A percentile compares a stretch with the other conserved stretches of the same genome.
Conservation (phyloP, 1,140 invertebrate genomes). For the Harpegnathos saltator region DNA sequence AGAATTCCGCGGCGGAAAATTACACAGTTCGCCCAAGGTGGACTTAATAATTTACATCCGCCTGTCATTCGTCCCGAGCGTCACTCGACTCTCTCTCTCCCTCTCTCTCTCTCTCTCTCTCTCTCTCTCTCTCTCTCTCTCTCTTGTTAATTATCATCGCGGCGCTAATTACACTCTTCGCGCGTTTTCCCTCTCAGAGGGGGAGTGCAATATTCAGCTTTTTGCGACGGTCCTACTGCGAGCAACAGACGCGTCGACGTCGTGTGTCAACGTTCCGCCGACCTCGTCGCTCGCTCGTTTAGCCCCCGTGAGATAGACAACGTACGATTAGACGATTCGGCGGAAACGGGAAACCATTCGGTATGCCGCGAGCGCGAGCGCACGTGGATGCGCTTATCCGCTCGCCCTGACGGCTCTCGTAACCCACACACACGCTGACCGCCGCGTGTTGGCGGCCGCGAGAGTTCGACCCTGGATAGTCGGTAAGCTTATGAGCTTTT, state of each 20-base stretch:
- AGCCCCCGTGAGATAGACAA: constrained; percentile 70
- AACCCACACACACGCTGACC: constrained; percentile 1
- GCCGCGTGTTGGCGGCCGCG: constrained; percentile 2
- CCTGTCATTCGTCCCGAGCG: too few relatives aligned
- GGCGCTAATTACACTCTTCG: background rate
- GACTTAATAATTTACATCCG: too few relatives aligned
- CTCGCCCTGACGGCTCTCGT: constrained; percentile 33
- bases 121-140: too few relatives aligned
- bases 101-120: too few relatives aligned
- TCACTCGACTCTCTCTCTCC: too few relatives aligned
- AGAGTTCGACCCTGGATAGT: constrained; percentile 26
- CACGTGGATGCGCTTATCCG: constrained; percentile 27
- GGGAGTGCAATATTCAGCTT: background rate
- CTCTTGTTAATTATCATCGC: too few relatives aligned
- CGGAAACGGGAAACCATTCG: constrained; percentile 68
- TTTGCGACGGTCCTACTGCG: background rate
- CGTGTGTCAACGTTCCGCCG: constrained; percentile 54
- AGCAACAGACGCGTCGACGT: constrained; percentile 37
- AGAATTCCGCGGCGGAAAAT: too few relatives aligned
- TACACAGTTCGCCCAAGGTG: too few relatives aligned
- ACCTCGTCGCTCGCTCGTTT: too few relatives aligned
- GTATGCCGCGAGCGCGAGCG: constrained; percentile 1
- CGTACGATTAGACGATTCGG: constrained; percentile 73
- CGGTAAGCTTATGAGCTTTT: constrained; percentile 70
- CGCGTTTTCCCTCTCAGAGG: constrained; percentile 18